These are phyloP conservation scores for Nematostella vectensis DNA, from an alignment of 92 coral and sea anemone genomes.

Conservation along the genomic window DNA sequence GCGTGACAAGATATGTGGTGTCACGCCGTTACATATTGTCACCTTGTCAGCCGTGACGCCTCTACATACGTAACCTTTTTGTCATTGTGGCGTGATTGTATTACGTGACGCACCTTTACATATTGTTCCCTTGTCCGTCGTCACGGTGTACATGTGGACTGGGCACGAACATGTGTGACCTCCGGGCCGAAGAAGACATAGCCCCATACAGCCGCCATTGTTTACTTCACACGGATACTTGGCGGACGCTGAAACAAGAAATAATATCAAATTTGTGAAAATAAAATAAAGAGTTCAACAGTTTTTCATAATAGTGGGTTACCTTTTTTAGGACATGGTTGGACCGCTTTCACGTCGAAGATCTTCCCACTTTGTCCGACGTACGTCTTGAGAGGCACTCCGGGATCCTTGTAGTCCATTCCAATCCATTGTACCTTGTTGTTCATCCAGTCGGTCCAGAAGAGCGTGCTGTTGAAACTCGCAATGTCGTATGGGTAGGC, in stretches of 20 bases:
- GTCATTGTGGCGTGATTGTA: no score
- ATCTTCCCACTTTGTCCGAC: conserved; percentile 73
- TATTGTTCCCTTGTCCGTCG: no score
- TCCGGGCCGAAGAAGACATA: conserved; percentile 64
- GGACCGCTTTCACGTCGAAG: conserved; percentile 81
- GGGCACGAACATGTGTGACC: conserved; percentile 78
- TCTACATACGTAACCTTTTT: no score
- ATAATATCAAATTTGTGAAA: no score
- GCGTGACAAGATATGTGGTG: no score
- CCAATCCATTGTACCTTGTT: conserved; percentile 78
- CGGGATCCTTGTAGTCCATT: conserved; percentile 37
- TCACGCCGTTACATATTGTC: no score
- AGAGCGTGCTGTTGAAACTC: conserved; percentile 70
- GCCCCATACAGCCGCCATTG: conserved; percentile 70
- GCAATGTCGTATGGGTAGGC: conserved; percentile 81
- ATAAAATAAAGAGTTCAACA: no score
- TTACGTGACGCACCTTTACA: no score
- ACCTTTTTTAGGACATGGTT: conserved; percentile 67
- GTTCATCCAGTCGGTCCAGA: conserved; percentile 91
- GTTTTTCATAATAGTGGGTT: no score
- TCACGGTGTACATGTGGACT: no score
- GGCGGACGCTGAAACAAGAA: no score
- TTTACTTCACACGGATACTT: conserved; percentile 56
- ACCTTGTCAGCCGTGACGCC: no score
- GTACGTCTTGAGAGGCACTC: conserved; percentile 47